Percentiles rank a stretch among this genome's conserved stretches.
These are phyloP conservation scores for Coremacera marginata DNA, from an alignment of 2,888 invertebrate species.

Conservation along the genomic window DNA sequence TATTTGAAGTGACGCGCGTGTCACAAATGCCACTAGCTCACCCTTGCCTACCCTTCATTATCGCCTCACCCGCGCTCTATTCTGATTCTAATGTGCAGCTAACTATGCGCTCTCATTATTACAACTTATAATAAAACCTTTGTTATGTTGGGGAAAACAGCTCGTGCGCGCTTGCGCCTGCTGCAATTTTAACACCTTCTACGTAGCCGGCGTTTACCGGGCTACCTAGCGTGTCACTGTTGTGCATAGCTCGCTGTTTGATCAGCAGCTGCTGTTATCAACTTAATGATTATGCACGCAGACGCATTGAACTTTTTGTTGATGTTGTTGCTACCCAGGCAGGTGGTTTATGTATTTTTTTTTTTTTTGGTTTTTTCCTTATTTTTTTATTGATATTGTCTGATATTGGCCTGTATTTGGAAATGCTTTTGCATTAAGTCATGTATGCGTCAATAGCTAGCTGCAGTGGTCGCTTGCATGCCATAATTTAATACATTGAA, in stretches of 20 bases:
- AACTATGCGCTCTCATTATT: constrained; percentile 2
- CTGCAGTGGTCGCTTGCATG: background rate
- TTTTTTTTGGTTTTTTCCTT: background rate
- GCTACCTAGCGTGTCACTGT: background rate
- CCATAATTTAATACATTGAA: background rate
- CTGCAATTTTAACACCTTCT: constrained; percentile 29
- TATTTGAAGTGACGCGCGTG: constrained; percentile 14
- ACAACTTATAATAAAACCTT: background rate
- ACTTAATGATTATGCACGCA: constrained; percentile 34
- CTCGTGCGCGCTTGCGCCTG: constrained; percentile 31
- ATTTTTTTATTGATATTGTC: constrained; percentile 24
- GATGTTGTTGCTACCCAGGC: constrained; percentile 18
- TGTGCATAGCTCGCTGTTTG: background rate
- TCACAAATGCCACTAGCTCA: constrained; percentile 8
- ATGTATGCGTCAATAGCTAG: background rate
- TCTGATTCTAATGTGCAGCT: background rate
- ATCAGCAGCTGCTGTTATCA: constrained; percentile 50
- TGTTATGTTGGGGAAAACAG: background rate
- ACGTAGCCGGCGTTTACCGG: background rate
- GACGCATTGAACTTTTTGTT: constrained; percentile 11
- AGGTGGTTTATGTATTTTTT: constrained; percentile 33
- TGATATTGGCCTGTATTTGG: constrained; percentile 20
- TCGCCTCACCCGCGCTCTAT: background rate
- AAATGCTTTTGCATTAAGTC: constrained; percentile 20
- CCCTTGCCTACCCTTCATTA: background rate